These are phyloP conservation scores for Magallana nippona DNA, from an alignment of 2,888 invertebrate genomes.

Conservation along the genomic window DNA sequence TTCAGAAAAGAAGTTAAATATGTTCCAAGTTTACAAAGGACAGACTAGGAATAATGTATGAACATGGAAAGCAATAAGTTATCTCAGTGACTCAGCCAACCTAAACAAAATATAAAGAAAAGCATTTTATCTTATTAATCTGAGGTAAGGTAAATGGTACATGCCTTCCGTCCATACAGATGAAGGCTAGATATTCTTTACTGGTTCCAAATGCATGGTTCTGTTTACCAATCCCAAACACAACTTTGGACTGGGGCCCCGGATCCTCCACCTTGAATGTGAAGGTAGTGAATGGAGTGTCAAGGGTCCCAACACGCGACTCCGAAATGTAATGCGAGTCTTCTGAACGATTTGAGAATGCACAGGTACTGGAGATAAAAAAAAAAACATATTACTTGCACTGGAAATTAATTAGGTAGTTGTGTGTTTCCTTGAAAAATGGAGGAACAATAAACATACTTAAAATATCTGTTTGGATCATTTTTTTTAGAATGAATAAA, in stretches of 20 bases:
- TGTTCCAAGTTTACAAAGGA: too few relatives aligned
- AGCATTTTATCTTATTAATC: background rate
- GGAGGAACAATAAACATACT: too few relatives aligned
- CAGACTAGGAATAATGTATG: too few relatives aligned
- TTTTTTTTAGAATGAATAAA: too few relatives aligned
- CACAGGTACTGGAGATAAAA: constrained; percentile 24
- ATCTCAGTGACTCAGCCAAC: too few relatives aligned
- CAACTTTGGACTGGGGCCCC: constrained; percentile 36
- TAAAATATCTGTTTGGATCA: too few relatives aligned
- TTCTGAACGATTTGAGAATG: constrained; percentile 26
- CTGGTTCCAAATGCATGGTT: constrained; percentile 33
- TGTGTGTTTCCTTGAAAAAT: too few relatives aligned
- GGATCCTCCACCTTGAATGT: constrained; percentile 17
- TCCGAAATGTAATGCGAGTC: constrained; percentile 40
- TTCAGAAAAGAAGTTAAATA: too few relatives aligned
- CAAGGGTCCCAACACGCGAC: constrained; percentile 16
- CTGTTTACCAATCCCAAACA: constrained; percentile 36
- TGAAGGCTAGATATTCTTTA: constrained; percentile 22
- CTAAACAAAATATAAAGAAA: background rate
- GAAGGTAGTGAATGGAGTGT: constrained; percentile 22
- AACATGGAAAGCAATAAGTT: too few relatives aligned
- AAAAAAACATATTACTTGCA: background rate
- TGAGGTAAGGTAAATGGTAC: background rate
- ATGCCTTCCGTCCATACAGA: constrained; percentile 37
- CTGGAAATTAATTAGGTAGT: too few relatives aligned